Conservation (phyloP, 2,888 invertebrate genomes). For the Cosmia trapezina region DNA sequence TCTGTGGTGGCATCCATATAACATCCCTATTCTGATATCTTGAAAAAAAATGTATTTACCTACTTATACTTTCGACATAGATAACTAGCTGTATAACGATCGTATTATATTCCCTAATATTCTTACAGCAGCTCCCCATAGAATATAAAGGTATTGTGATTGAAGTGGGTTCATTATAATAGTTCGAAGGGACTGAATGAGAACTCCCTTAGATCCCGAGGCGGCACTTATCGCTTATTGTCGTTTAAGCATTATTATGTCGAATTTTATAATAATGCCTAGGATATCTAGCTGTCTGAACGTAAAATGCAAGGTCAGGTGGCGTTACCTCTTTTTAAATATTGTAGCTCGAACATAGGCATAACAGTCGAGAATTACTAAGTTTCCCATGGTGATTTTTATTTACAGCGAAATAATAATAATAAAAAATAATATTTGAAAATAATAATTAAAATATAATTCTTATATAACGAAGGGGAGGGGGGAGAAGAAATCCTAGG, state of each 20-base stretch:
- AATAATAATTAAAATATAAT: too few relatives aligned
- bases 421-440: too few relatives aligned
- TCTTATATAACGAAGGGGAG: too few relatives aligned
- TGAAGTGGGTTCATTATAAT: slow-evolving; percentile 56
- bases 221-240: slow-evolving; percentile 51
- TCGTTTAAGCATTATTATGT: slow-evolving; percentile 21
- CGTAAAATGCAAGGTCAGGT: neutral
- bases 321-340: neutral
- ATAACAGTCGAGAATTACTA: too few relatives aligned
- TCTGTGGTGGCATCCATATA: too few relatives aligned
- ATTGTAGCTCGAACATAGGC: too few relatives aligned
- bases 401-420: too few relatives aligned
- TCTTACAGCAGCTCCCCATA: slow-evolving; percentile 30
- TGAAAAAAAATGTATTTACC: neutral
- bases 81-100: slow-evolving; percentile 1
- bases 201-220: slow-evolving; percentile 19
- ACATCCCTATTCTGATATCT: neutral
- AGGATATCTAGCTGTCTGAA: neutral
- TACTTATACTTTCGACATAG: neutral
- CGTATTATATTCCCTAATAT: slow-evolving; percentile 33
- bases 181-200: slow-evolving; percentile 39
- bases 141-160: slow-evolving; percentile 48
- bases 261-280: slow-evolving; percentile 5
- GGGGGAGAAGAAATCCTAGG: neutral
- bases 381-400: too few relatives aligned